phyloP scores from a whole-genome alignment of 1,140 invertebrate species.

The Armadillidium nasatum region DNA sequence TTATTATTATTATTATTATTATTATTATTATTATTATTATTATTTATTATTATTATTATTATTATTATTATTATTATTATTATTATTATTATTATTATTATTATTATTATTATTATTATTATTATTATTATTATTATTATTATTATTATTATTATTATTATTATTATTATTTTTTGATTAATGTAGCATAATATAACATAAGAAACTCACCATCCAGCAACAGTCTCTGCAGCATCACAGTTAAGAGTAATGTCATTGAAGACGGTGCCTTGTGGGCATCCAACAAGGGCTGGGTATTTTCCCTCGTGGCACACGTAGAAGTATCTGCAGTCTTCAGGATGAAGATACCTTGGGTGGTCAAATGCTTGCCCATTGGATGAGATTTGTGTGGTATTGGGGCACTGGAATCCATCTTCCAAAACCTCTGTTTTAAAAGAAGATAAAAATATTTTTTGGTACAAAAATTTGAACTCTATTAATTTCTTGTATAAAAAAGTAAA shows the following conservation, averaged over 20 bases:
- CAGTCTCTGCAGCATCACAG: constrained; percentile 73
- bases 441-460: neutral
- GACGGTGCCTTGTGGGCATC: constrained; percentile 68
- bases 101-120: no score
- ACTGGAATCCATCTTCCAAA: constrained; percentile 69
- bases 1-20: no score
- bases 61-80: no score
- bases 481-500: no score
- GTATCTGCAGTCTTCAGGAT: constrained; percentile 75
- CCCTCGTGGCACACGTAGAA: constrained; percentile 80
- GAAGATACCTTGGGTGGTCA: constrained; percentile 73
- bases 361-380: constrained; percentile 64
- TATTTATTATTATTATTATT: no score
- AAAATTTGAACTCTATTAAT: no score
- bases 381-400: constrained; percentile 62
- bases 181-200: no score
- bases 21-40: no score
- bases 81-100: no score
- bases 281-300: constrained; percentile 67
- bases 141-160: no score
- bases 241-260: constrained; percentile 75
- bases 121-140: no score
- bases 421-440: constrained; percentile 27
- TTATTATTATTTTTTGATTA: no score
- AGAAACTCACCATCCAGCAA: constrained; percentile 70